Conservation (phyloP, 2,888 invertebrate species). For the Cantharis nigra region DNA sequence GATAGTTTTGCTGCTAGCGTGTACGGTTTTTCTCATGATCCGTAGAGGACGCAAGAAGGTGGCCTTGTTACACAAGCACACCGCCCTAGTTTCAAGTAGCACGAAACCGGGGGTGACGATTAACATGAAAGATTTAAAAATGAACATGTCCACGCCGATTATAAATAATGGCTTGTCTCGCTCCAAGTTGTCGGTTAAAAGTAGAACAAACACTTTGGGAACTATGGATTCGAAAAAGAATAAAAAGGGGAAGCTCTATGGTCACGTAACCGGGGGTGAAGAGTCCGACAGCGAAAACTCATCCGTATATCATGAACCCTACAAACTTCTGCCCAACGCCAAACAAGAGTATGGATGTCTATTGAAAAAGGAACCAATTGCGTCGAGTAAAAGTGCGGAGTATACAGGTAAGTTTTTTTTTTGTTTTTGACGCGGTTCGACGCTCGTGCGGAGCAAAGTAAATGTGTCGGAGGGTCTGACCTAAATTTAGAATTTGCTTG, state of each 20-base stretch:
- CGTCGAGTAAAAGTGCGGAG: slow-evolving; percentile 60
- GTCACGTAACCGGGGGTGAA: slow-evolving; percentile 56
- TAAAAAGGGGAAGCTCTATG: slow-evolving; percentile 55
- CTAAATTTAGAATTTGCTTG: background rate
- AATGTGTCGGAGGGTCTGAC: background rate
- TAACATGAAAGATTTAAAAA: slow-evolving; percentile 63
- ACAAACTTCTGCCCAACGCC: slow-evolving; percentile 58
- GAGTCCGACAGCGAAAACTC: slow-evolving; percentile 63
- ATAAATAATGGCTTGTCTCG: slow-evolving; percentile 61
- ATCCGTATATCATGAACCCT: slow-evolving; percentile 63
- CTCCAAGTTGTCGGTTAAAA: slow-evolving; percentile 58
- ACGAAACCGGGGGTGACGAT: slow-evolving; percentile 62
- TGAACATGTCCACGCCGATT: slow-evolving; percentile 62
- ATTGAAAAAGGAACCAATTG: slow-evolving; percentile 57
- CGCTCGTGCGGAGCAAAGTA: background rate
- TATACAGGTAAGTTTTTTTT: slow-evolving; percentile 54
- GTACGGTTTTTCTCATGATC: slow-evolving; percentile 68
- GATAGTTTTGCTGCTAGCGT: slow-evolving; percentile 66
- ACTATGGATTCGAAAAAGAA: slow-evolving; percentile 50
- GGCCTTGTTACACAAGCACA: slow-evolving; percentile 66
- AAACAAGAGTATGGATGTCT: slow-evolving; percentile 59
- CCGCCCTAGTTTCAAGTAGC: slow-evolving; percentile 62
- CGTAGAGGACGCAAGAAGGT: slow-evolving; percentile 66
- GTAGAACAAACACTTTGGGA: slow-evolving; percentile 48
- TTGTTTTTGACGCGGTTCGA: background rate